Conservation (phyloP, 1,140 invertebrate genomes). For the Stegodyphus dumicola region DNA sequence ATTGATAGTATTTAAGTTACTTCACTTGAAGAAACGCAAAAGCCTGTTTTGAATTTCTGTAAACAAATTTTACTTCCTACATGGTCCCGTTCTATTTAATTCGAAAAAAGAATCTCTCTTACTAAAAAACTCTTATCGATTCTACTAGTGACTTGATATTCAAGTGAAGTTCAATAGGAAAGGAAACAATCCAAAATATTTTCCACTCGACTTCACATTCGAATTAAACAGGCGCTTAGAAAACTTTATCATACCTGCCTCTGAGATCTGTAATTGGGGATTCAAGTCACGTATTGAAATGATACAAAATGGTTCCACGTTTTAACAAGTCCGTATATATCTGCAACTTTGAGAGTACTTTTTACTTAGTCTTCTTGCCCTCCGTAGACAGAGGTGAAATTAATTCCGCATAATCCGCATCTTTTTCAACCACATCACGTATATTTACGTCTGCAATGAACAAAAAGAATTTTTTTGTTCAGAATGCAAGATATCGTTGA, state of each 20-base stretch:
- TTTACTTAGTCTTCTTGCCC: background rate
- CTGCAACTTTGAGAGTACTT: slow-evolving; percentile 19
- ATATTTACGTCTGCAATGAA: background rate
- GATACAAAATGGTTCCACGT: slow-evolving; percentile 34
- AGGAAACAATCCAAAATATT: background rate
- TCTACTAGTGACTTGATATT: background rate
- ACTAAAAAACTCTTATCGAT: background rate
- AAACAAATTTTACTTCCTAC: no score
- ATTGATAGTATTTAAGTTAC: no score
- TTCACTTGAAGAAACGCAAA: no score
- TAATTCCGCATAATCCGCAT: slow-evolving; percentile 41
- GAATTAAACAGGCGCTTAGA: slow-evolving; percentile 24
- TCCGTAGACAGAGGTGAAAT: background rate
- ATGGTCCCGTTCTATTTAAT: no score
- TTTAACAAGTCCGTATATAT: slow-evolving; percentile 25
- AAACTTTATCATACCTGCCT: slow-evolving; percentile 30
- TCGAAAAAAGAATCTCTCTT: no score
- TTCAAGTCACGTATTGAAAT: slow-evolving; percentile 28
- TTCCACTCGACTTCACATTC: background rate
- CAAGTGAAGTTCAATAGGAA: background rate
- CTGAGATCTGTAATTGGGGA: background rate
- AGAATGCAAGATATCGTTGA: background rate
- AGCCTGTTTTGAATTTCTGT: no score
- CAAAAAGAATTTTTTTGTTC: background rate
- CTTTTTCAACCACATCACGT: slow-evolving; percentile 19